These are phyloP conservation scores for Metellina segmentata DNA, from an alignment of 2,888 invertebrate species.

Conservation along the genomic window DNA sequence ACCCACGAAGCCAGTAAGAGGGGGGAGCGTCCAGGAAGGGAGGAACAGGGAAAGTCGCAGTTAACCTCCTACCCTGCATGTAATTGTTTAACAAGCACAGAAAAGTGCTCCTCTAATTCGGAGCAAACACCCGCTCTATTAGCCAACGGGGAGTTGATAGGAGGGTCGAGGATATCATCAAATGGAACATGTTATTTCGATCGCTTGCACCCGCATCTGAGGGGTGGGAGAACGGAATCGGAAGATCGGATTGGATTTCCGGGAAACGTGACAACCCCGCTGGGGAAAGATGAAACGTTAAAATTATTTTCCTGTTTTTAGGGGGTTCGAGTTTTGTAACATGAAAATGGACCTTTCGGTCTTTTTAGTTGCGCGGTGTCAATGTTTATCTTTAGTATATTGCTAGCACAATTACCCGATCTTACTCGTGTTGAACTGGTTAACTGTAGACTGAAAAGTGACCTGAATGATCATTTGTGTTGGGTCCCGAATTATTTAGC, in stretches of 20 bases:
- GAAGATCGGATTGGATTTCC: constrained; percentile 40
- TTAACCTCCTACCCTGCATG: constrained; percentile 36
- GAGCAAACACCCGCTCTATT: constrained; percentile 56
- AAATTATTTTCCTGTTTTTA: not conserved
- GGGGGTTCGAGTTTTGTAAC: too few relatives aligned
- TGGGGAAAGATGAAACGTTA: constrained; percentile 23
- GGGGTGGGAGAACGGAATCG: constrained; percentile 16
- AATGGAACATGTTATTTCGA: constrained; percentile 42
- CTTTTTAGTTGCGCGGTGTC: too few relatives aligned
- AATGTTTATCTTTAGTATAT: too few relatives aligned
- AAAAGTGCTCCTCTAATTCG: constrained; percentile 56
- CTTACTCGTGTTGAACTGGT: too few relatives aligned
- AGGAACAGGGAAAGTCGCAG: constrained; percentile 20
- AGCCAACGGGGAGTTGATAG: not conserved
- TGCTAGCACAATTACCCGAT: too few relatives aligned
- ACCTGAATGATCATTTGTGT: too few relatives aligned
- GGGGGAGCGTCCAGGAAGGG: not conserved
- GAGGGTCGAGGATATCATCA: constrained; percentile 16
- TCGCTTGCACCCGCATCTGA: not conserved
- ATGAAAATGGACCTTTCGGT: too few relatives aligned
- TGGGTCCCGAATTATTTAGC: too few relatives aligned
- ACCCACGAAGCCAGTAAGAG: too few relatives aligned
- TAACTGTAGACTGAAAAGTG: too few relatives aligned
- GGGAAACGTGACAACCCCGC: not conserved
- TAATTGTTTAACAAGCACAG: constrained; percentile 68